A percentile compares a stretch with the other conserved stretches of the same genome.
Conservation (phyloP, 1,140 invertebrate genomes). For the Drosophila auraria region DNA sequence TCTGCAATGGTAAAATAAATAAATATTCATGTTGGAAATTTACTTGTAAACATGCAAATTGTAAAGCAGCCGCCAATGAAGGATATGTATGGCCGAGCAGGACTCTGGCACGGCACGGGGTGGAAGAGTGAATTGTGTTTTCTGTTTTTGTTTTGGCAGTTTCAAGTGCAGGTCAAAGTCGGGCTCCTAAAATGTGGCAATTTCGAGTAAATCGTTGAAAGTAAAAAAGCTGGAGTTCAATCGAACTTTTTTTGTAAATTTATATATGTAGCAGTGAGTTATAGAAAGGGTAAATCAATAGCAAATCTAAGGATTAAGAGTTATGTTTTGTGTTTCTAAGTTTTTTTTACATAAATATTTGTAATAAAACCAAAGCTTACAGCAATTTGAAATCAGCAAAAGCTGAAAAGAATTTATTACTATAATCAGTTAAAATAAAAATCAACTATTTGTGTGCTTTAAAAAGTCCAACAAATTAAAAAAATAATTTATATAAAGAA, state of each 20-base stretch:
- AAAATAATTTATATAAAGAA: no score
- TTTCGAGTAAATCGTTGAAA: slow-evolving; percentile 1
- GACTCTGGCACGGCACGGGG: slow-evolving; percentile 11
- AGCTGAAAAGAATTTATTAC: no score
- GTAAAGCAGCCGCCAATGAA: slow-evolving; percentile 44
- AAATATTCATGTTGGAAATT: slow-evolving; percentile 61
- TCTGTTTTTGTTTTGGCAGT: slow-evolving; percentile 42
- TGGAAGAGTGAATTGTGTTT: slow-evolving; percentile 8
- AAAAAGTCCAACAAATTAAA: no score
- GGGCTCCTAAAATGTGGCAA: slow-evolving; percentile 37
- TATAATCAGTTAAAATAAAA: no score
- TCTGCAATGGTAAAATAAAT: slow-evolving; percentile 57
- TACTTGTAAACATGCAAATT: slow-evolving; percentile 66
- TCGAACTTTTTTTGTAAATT: background rate
- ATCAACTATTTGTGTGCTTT: no score
- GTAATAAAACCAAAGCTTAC: no score
- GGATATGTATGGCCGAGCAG: background rate
- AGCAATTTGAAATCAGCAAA: no score
- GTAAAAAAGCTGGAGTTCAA: background rate
- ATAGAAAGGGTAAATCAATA: background rate
- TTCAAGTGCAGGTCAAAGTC: slow-evolving; percentile 57
- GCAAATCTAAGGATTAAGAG: no score
- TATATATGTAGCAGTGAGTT: background rate
- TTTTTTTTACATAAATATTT: no score
- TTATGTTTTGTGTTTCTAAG: no score